phyloP scores from a whole-genome alignment of 1,140 invertebrate species.

The Pomacea maculata region DNA sequence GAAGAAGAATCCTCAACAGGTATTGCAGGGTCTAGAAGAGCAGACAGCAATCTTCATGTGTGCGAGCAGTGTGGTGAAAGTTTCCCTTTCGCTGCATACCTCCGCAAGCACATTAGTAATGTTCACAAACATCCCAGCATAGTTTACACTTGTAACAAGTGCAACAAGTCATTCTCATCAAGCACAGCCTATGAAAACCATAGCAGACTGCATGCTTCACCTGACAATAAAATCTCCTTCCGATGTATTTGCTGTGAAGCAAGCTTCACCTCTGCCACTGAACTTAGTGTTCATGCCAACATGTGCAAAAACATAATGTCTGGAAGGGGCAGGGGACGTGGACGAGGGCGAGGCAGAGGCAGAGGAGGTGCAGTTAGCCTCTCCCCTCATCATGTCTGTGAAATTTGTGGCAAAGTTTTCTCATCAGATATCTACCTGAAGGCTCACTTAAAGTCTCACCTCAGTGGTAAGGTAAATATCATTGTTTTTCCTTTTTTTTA shows the following conservation, averaged over 20 bases:
- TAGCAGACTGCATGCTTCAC: slow-evolving; percentile 3
- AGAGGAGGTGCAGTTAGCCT: not conserved
- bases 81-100: slow-evolving; percentile 19
- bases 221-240: slow-evolving; percentile 7
- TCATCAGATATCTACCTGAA: slow-evolving; percentile 17
- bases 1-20: not conserved
- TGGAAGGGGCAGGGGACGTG: not conserved
- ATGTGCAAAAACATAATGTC: not conserved
- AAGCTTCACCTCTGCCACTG: not conserved
- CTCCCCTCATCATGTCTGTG: not conserved
- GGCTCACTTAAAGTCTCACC: slow-evolving; percentile 7
- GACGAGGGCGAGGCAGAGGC: not conserved
- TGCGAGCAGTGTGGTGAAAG: slow-evolving; percentile 7
- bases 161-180: slow-evolving; percentile 4
- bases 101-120: slow-evolving; percentile 12
- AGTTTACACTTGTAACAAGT: not conserved
- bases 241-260: slow-evolving; percentile 11
- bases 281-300: slow-evolving; percentile 7
- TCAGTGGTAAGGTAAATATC: not conserved
- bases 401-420: slow-evolving; percentile 8
- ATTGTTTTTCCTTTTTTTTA: too few relatives aligned
- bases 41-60: not conserved
- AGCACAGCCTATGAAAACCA: slow-evolving; percentile 12
- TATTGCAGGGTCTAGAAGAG: too few relatives aligned
- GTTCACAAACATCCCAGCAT: not conserved